These are phyloP conservation scores for Epicampocera succincta DNA, from an alignment of 2,888 invertebrate species.

Conservation along the genomic window DNA sequence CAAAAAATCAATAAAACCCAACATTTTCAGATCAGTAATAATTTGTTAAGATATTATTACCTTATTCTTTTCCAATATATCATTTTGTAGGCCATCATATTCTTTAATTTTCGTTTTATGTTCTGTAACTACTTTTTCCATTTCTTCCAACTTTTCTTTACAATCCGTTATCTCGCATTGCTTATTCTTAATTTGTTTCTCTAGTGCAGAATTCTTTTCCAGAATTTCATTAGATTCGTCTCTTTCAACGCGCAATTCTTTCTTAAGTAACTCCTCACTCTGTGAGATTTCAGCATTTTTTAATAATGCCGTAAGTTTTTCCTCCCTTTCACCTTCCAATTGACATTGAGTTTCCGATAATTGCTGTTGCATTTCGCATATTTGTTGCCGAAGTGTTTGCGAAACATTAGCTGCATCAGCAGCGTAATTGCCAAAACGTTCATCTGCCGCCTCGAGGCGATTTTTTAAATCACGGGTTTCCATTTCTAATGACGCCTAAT, in stretches of 20 bases:
- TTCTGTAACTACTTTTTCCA: constrained; percentile 73
- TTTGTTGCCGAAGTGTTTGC: constrained; percentile 76
- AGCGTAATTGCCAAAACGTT: constrained; percentile 80
- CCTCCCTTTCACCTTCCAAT: constrained; percentile 84
- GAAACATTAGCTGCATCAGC: constrained; percentile 79
- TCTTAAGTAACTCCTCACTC: constrained; percentile 88
- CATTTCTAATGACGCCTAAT: constrained; percentile 77
- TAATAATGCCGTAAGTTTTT: constrained; percentile 88
- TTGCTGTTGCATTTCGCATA: constrained; percentile 76
- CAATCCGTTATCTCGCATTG: constrained; percentile 82
- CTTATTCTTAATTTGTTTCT: constrained; percentile 77
- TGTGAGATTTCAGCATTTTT: constrained; percentile 92
- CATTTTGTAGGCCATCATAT: constrained; percentile 81
- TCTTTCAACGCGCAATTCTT: constrained; percentile 88
- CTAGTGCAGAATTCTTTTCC: constrained; percentile 82
- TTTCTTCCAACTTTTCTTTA: constrained; percentile 73
- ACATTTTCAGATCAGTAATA: not conserved
- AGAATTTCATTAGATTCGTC: constrained; percentile 83
- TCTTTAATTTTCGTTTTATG: constrained; percentile 74
- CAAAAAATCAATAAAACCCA: not conserved
- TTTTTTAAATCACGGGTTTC: constrained; percentile 78
- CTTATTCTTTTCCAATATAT: constrained; percentile 86
- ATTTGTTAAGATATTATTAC: constrained; percentile 74
- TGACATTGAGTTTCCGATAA: constrained; percentile 73
- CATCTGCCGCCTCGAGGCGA: constrained; percentile 78